Percentiles rank a stretch among this genome's conserved stretches.
phyloP scores from a whole-genome alignment of 1,140 invertebrate genomes.

The Procambarus clarkii region DNA sequence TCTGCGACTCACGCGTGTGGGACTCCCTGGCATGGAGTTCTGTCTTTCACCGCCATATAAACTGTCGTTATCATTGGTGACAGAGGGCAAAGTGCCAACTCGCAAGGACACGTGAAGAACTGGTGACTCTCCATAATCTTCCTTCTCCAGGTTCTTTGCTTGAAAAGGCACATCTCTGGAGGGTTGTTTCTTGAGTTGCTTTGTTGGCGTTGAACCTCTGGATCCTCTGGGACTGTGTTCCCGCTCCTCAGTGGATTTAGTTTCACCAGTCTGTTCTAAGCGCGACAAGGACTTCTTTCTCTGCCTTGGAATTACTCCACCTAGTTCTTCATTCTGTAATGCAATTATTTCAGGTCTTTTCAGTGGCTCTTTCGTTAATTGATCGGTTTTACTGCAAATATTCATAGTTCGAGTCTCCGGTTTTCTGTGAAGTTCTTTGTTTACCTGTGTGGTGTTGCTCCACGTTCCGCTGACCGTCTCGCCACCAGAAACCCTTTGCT shows the following conservation, averaged over 20 bases:
- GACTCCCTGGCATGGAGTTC: neutral
- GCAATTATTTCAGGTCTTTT: slow-evolving; percentile 56
- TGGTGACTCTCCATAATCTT: neutral
- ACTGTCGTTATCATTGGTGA: neutral
- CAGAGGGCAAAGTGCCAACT: neutral
- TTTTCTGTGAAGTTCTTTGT: neutral
- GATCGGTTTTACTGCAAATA: neutral
- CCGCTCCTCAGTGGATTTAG: neutral
- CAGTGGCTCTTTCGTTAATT: slow-evolving; percentile 18
- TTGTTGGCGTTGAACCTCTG: slow-evolving; percentile 33
- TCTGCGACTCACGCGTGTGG: neutral
- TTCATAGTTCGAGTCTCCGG: neutral
- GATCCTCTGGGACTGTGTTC: slow-evolving; percentile 7
- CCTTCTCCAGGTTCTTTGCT: neutral
- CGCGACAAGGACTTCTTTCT: slow-evolving; percentile 22
- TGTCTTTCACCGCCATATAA: neutral
- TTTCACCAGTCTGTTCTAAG: neutral
- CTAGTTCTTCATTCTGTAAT: slow-evolving; percentile 47
- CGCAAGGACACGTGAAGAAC: neutral
- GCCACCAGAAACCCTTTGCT: neutral
- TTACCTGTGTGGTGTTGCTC: neutral
- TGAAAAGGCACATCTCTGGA: slow-evolving; percentile 55
- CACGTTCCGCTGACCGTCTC: neutral
- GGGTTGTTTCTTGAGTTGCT: slow-evolving; percentile 45
- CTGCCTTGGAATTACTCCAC: slow-evolving; percentile 6